Conservation (phyloP, 2,888 invertebrate genomes). For the Meandrusa payeni region DNA sequence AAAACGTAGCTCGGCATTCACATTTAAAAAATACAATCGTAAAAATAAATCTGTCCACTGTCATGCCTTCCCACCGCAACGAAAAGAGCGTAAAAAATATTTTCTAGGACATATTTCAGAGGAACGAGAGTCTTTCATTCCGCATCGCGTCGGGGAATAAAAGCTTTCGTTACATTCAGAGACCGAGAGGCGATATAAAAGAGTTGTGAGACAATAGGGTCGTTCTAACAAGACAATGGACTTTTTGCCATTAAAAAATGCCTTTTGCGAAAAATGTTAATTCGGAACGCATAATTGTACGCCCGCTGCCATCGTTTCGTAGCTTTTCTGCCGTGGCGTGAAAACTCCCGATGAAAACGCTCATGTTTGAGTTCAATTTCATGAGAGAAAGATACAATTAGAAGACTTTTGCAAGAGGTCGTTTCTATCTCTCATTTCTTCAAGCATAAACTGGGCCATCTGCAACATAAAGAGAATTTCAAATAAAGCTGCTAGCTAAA, state of each 20-base stretch:
- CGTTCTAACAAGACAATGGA: constrained; percentile 44
- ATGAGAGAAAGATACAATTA: constrained; percentile 5
- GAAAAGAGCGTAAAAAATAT: constrained; percentile 19
- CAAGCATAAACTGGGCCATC: too few relatives aligned
- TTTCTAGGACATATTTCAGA: constrained; percentile 25
- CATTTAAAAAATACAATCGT: constrained; percentile 13
- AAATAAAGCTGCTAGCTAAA: too few relatives aligned
- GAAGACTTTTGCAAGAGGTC: background rate
- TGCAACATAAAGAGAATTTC: too few relatives aligned
- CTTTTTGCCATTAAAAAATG: constrained; percentile 42
- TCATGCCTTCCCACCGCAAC: constrained; percentile 14
- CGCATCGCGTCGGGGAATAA: constrained; percentile 21
- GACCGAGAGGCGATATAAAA: constrained; percentile 30
- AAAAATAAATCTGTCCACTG: constrained; percentile 23
- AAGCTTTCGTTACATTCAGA: constrained; percentile 19
- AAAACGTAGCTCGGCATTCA: background rate
- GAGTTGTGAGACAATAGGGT: constrained; percentile 35
- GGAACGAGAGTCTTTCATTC: constrained; percentile 20
- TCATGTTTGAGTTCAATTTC: constrained; percentile 15
- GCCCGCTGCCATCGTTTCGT: constrained; percentile 1
- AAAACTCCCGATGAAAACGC: constrained; percentile 15
- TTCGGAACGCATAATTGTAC: constrained; percentile 21
- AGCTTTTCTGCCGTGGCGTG: constrained; percentile 11
- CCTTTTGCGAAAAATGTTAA: constrained; percentile 27
- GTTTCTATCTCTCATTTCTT: too few relatives aligned